Evolutionary conservation across 2,888 invertebrate genomes (phyloP).

Genomic region (Lordiphosa fenestrarum): DNA sequence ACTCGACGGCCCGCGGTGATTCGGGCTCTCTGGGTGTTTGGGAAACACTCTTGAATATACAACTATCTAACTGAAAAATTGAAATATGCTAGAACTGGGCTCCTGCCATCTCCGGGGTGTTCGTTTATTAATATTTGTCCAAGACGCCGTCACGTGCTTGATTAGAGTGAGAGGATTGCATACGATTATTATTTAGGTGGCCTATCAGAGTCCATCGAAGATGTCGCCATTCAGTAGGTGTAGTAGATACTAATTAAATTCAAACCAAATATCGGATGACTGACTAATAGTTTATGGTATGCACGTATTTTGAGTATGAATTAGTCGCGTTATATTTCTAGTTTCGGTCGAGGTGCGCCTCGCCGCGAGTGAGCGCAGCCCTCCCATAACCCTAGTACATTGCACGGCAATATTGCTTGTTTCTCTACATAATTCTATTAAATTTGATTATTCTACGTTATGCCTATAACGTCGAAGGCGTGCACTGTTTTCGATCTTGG

Average conservation of each 20-base stretch:
- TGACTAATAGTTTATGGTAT: too few relatives aligned
- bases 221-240: too few relatives aligned
- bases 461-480: constrained; percentile 79
- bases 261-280: too few relatives aligned
- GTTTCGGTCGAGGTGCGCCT: too few relatives aligned
- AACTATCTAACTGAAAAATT: constrained; percentile 23
- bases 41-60: constrained; percentile 5
- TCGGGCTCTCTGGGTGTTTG: not conserved
- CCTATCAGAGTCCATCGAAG: too few relatives aligned
- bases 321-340: too few relatives aligned
- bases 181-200: constrained; percentile 6
- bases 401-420: constrained; percentile 6
- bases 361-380: too few relatives aligned
- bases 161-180: constrained; percentile 2
- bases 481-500: constrained; percentile 79
- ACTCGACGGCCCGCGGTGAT: constrained; percentile 1
- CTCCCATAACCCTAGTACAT: not conserved
- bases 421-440: constrained; percentile 3
- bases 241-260: too few relatives aligned
- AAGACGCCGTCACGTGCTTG: constrained; percentile 14
- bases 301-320: too few relatives aligned
- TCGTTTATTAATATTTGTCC: constrained; percentile 9
- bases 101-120: not conserved
- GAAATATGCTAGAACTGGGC: constrained; percentile 14
- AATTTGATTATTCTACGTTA: constrained; percentile 72